Percentiles rank a stretch among this genome's conserved stretches.
These are phyloP conservation scores for Musca vetustissima DNA, from an alignment of 1,140 invertebrate genomes.

Conservation along the genomic window DNA sequence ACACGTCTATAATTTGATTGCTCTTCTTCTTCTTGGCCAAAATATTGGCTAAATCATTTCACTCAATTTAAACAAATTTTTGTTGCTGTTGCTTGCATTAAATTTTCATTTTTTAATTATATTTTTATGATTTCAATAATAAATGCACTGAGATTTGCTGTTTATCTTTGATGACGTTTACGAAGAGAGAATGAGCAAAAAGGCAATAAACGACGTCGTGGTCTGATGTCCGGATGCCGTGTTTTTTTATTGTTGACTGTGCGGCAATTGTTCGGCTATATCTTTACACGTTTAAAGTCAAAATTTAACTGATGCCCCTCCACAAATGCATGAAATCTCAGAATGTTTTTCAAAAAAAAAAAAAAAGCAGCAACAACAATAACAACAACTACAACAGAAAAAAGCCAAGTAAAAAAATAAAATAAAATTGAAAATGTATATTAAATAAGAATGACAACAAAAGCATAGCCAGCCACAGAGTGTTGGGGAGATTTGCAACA, in stretches of 20 bases:
- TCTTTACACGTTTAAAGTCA: conserved; percentile 29
- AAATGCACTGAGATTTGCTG: not conserved
- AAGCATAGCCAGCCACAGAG: not conserved
- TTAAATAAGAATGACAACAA: too few relatives aligned
- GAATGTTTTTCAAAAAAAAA: conserved; percentile 13
- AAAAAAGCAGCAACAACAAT: conserved; percentile 4
- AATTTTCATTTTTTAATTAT: not conserved
- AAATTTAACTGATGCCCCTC: conserved; percentile 30
- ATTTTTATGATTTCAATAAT: not conserved
- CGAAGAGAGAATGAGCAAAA: not conserved
- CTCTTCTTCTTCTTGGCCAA: too few relatives aligned
- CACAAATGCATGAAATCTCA: conserved; percentile 27
- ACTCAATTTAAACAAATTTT: too few relatives aligned
- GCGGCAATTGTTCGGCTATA: not conserved
- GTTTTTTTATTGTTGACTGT: too few relatives aligned
- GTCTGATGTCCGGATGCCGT: too few relatives aligned
- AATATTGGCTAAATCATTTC: too few relatives aligned
- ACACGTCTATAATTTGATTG: too few relatives aligned
- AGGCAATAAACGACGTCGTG: too few relatives aligned
- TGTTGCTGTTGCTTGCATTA: too few relatives aligned
- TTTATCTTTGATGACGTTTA: not conserved
- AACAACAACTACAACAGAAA: not conserved
- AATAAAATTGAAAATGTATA: not conserved
- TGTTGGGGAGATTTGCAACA: not conserved
- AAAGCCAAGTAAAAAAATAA: not conserved